phyloP scores from a whole-genome alignment of 2,888 invertebrate genomes.

The Metopia argyrocephala region DNA sequence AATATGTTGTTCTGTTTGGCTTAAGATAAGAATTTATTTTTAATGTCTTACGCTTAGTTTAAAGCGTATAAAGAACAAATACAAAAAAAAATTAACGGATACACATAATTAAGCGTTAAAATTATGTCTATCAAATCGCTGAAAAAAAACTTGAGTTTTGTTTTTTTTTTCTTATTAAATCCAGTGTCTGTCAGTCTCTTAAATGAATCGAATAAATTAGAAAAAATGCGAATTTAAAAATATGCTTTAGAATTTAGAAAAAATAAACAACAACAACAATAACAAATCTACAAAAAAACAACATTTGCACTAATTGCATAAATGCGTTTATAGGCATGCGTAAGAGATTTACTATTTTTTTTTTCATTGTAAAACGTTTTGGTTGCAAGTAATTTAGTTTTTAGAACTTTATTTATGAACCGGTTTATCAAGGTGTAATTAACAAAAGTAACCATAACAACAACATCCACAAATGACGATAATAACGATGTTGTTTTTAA shows the following conservation, averaged over 20 bases:
- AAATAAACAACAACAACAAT: background rate
- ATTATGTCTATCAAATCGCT: slow-evolving; percentile 59
- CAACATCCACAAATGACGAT: background rate
- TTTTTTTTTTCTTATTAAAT: slow-evolving; percentile 4
- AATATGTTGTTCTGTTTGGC: slow-evolving; percentile 10
- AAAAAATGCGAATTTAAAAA: slow-evolving; percentile 23
- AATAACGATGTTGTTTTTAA: slow-evolving; percentile 26
- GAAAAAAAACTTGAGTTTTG: background rate
- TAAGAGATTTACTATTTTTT: slow-evolving; percentile 26
- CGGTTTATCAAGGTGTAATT: slow-evolving; percentile 58
- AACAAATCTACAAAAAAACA: slow-evolving; percentile 18
- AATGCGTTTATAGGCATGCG: slow-evolving; percentile 57
- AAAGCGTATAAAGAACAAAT: slow-evolving; percentile 1
- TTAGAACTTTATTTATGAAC: slow-evolving; percentile 53
- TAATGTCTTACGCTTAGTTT: slow-evolving; percentile 3
- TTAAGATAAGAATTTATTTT: slow-evolving; percentile 46
- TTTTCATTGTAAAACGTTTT: too few species aligned
- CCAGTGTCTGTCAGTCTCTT: slow-evolving; percentile 13
- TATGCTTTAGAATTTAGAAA: background rate
- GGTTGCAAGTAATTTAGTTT: background rate
- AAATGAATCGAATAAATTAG: slow-evolving; percentile 60
- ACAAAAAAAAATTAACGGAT: slow-evolving; percentile 60
- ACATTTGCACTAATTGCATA: slow-evolving; percentile 63
- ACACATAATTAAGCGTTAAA: slow-evolving; percentile 65
- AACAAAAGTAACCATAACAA: slow-evolving; percentile 40